Percentiles rank a stretch among this genome's conserved stretches.
Conservation (phyloP, 2,888 invertebrate species). For the Antitype chi region DNA sequence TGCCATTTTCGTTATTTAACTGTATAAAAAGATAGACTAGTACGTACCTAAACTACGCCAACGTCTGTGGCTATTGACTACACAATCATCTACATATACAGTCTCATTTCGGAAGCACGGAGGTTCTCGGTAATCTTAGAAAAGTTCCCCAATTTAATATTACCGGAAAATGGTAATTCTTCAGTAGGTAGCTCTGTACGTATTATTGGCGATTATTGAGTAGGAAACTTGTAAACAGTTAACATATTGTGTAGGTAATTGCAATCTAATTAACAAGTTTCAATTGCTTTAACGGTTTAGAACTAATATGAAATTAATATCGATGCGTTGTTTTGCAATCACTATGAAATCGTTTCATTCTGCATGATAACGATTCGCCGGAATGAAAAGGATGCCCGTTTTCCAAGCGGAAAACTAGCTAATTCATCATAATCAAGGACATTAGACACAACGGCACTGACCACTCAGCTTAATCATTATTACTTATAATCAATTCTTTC, state of each 20-base stretch:
- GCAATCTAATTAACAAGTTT: constrained; percentile 25
- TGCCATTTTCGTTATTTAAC: not conserved
- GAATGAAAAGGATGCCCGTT: constrained; percentile 65
- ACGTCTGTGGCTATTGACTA: not conserved
- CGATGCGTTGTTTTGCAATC: constrained; percentile 46
- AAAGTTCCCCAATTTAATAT: not conserved
- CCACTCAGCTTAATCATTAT: not conserved
- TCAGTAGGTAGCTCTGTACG: not conserved
- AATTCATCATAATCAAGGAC: constrained; percentile 48
- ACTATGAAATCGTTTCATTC: constrained; percentile 36
- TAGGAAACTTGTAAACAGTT: constrained; percentile 13
- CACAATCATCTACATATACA: not conserved
- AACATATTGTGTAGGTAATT: constrained; percentile 39
- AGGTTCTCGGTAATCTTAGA: not conserved
- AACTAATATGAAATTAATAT: constrained; percentile 41
- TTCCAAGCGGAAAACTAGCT: constrained; percentile 73
- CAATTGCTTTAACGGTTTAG: constrained; percentile 30
- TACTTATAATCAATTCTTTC: constrained; percentile 17
- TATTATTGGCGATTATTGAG: not conserved
- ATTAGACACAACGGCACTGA: not conserved
- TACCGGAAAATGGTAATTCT: not conserved
- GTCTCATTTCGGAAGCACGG: not conserved
- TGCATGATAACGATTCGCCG: constrained; percentile 47
- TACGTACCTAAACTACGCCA: not conserved
- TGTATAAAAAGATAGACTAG: not conserved